Evolutionary conservation across 2,797 vertebrate genomes (phyloP), one percentile per base, ranked within the genome.

Genomic region (Onychomys leucogaster): DNA sequence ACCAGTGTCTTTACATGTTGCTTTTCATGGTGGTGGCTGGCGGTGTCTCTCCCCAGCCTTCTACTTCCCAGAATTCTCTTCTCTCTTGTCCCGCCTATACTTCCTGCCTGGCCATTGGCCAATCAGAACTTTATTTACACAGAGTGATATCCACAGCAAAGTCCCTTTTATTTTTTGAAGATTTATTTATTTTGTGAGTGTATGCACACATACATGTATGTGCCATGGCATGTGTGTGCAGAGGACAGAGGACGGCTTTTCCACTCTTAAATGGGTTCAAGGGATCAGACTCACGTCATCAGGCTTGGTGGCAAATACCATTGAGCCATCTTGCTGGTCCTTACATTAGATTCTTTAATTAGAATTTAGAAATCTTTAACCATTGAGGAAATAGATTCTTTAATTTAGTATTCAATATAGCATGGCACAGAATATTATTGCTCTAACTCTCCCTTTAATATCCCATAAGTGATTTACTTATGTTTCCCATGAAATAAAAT

Each of bases 371-470:
- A 75, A 80, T 37, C 11, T 88, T 88, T 61, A 69, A 81, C 37
- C 10, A 55, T 76, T 80, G 61, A 41, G 61, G 16, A 91, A 71
- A 76, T 75, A 75, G 9, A 57, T 67, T 76, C 5, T 92, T 81
- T 92, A 76, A 81, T 90, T 86, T 87, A 94, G 55, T 32, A 21
- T 25, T 88, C 80, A 49, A 73, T 81, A 77, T 32, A 84, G 5
- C 41, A 37, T 27, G 57, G 23, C n/a, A n/a, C 1, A 92, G 12
- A 19, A 16, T 89, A 55, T 71, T 75, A 86, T 4, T 82, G 34
- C 49, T 73, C 16, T 41, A 46, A 78, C 13, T 2, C 32, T 6
- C 13, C 37, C 82, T 77, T 25, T 49, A 19, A 41, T 78, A 67
- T 92, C 67, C 92, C 75, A 91, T 13, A 95, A 94, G 32, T 6